Evolutionary conservation across 2,797 vertebrate species (phyloP).

Genomic region (Scomberomorus guttatus): DNA sequence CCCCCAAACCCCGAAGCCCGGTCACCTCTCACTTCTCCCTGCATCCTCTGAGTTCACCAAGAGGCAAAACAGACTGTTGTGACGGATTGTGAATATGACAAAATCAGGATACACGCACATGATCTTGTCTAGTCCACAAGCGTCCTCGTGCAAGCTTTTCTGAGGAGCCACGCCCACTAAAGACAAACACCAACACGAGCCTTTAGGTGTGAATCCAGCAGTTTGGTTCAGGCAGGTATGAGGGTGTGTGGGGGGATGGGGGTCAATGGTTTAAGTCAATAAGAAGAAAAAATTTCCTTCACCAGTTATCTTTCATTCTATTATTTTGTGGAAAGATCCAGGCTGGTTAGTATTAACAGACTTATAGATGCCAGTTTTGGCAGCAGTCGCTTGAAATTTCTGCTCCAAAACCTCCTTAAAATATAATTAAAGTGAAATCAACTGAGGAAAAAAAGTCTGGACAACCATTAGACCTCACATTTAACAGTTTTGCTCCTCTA

Average conservation of each 20-base stretch:
- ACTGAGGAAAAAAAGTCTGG: not conserved
- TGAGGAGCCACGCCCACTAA: not conserved
- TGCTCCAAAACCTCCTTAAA: not conserved
- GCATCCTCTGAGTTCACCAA: not conserved
- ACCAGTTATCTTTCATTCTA: not conserved
- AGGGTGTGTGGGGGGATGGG: not conserved
- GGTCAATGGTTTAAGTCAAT: not conserved
- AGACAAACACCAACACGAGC: conserved; percentile 3
- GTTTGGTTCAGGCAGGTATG: conserved; percentile 14
- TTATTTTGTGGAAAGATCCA: not conserved
- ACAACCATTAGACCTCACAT: not conserved
- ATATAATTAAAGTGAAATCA: not conserved
- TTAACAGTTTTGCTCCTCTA: too few species aligned
- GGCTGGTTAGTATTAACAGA: too few species aligned
- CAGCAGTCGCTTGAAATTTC: not conserved
- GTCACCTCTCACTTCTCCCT: not conserved
- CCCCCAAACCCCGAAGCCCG: conserved; percentile 8
- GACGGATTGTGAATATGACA: not conserved
- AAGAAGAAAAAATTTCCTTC: not conserved
- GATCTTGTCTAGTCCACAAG: not conserved
- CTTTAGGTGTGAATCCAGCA: conserved; percentile 37
- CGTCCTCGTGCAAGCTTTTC: not conserved
- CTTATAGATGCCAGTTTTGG: too few species aligned
- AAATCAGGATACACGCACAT: not conserved
- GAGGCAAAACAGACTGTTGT: not conserved